A percentile compares a stretch with the other conserved stretches of the same genome.
Evolutionary conservation across 1,140 invertebrate genomes (phyloP).

Genomic region (Penaeus chinensis): DNA sequence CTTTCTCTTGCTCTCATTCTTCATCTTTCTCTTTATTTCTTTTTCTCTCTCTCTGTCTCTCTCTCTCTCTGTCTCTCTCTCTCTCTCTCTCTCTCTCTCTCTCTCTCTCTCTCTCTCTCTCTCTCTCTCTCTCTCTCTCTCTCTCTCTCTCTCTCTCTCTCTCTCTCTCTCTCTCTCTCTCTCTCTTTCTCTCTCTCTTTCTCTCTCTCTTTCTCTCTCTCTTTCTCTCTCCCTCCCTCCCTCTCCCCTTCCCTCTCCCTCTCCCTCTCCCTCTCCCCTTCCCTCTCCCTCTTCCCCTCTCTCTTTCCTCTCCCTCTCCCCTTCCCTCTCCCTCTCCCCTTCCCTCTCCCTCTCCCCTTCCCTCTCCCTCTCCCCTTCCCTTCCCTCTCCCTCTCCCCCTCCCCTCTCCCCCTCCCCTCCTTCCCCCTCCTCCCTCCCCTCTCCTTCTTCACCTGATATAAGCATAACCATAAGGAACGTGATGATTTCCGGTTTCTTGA

Average conservation of each 20-base stretch:
- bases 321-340: no score
- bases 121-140: neutral
- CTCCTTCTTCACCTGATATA: neutral
- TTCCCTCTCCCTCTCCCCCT: no score
- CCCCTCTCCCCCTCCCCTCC: no score
- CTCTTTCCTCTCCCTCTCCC: no score
- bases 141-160: neutral
- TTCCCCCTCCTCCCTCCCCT: no score
- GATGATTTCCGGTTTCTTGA: neutral
- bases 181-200: neutral
- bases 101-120: neutral
- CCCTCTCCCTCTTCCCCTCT: no score
- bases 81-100: neutral
- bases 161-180: no score
- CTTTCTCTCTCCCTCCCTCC: neutral
- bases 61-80: neutral
- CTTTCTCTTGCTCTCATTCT: neutral
- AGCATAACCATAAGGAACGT: constrained; percentile 1
- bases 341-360: no score
- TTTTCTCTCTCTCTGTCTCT: neutral
- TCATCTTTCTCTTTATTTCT: neutral
- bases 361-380: no score
- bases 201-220: neutral
- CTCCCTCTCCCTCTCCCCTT: no score
- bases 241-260: no score